Evolutionary conservation across 2,113 vertebrate genomes (phyloP).

Genomic region (Rhinogobius similis): DNA sequence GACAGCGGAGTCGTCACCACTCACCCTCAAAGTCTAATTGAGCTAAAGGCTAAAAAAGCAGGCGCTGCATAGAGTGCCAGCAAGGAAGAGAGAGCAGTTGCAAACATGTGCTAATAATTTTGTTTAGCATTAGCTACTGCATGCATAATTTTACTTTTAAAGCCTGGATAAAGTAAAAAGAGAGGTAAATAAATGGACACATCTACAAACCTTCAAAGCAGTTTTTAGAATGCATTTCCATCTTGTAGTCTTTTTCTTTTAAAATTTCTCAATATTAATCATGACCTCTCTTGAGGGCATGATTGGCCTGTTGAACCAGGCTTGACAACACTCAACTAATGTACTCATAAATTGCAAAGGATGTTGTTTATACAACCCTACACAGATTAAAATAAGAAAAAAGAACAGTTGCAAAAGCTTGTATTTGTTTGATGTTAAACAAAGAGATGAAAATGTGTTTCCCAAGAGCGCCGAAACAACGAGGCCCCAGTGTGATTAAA

Average conservation of each 20-base stretch:
- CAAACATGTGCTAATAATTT: constrained; percentile 76
- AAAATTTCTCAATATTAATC: not conserved
- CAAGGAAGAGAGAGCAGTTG: constrained; percentile 79
- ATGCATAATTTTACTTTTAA: not conserved
- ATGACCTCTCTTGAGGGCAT: not conserved
- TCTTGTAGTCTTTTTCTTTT: not conserved
- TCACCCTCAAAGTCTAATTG: constrained; percentile 83
- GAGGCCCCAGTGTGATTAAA: constrained; percentile 46
- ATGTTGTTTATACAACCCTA: not conserved
- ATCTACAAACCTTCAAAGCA: not conserved
- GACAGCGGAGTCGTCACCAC: constrained; percentile 89
- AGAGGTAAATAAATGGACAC: not conserved
- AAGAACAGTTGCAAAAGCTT: not conserved
- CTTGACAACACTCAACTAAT: not conserved
- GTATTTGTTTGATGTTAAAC: constrained; percentile 8
- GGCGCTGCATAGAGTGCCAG: constrained; percentile 69
- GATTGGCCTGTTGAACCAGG: not conserved
- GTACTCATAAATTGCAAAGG: not conserved
- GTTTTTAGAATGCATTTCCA: not conserved
- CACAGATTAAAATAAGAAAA: not conserved
- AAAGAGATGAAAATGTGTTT: constrained; percentile 16
- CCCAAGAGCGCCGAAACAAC: not conserved
- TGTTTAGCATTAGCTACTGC: not conserved
- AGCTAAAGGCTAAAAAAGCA: constrained; percentile 85
- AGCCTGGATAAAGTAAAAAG: not conserved